Conservation (phyloP, 2,113 vertebrate genomes). For the Garra rufa region DNA sequence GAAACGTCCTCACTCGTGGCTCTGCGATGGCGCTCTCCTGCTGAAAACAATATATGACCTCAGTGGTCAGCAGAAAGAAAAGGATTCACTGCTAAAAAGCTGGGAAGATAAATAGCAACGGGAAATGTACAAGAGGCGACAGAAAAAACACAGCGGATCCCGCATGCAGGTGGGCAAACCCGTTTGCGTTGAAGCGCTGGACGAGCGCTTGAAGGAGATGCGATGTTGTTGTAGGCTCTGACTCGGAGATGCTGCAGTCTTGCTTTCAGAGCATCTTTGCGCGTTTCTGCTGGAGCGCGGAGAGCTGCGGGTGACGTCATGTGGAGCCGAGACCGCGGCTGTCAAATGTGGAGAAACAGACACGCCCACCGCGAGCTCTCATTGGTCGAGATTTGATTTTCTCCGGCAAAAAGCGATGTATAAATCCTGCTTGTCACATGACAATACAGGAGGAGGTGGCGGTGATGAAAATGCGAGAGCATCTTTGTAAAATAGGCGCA, state of each 20-base stretch:
- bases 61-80: slow-evolving; percentile 57
- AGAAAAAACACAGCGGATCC: slow-evolving; percentile 61
- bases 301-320: slow-evolving; percentile 77
- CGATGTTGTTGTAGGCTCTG: slow-evolving; percentile 65
- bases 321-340: slow-evolving; percentile 48
- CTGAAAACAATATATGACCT: slow-evolving; percentile 47
- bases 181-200: slow-evolving; percentile 50
- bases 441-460: slow-evolving; percentile 45
- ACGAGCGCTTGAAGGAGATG: slow-evolving; percentile 64
- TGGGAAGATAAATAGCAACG: slow-evolving; percentile 60
- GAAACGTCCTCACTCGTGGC: slow-evolving; percentile 71
- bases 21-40: slow-evolving; percentile 73
- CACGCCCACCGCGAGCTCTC: slow-evolving; percentile 59
- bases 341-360: slow-evolving; percentile 57
- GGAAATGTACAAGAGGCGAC: slow-evolving; percentile 51
- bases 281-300: slow-evolving; percentile 74
- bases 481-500: slow-evolving; percentile 44
- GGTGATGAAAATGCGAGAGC: slow-evolving; percentile 58
- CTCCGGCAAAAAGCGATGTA: slow-evolving; percentile 56
- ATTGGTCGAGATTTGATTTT: slow-evolving; percentile 68
- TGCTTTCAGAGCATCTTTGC: slow-evolving; percentile 80
- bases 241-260: slow-evolving; percentile 81
- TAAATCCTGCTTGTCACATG: slow-evolving; percentile 64
- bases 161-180: slow-evolving; percentile 60
- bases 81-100: slow-evolving; percentile 60